phyloP scores from a whole-genome alignment of 2,888 invertebrate species.

The Halictus quadricinctus region DNA sequence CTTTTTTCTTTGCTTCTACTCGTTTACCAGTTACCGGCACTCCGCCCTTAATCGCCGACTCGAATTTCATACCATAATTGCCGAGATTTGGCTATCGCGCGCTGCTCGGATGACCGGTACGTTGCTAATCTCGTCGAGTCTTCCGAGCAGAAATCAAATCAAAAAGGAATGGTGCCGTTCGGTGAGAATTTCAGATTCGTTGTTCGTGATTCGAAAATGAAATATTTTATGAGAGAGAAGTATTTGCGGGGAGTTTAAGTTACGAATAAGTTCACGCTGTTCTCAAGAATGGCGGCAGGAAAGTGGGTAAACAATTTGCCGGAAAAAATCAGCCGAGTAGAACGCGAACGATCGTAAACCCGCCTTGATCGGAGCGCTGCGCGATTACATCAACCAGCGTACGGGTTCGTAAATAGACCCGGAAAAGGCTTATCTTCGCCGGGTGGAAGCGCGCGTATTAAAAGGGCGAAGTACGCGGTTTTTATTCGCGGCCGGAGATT shows the following conservation, averaged over 20 bases:
- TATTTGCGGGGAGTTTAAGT: not conserved
- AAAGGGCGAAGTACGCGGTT: slow-evolving; percentile 41
- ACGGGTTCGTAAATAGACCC: slow-evolving; percentile 26
- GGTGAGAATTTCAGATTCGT: not conserved
- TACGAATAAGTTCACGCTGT: not conserved
- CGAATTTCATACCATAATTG: slow-evolving; percentile 1
- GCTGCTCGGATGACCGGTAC: not conserved
- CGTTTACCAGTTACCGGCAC: not conserved
- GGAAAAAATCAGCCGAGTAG: slow-evolving; percentile 17
- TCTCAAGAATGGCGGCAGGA: not conserved
- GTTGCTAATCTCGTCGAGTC: not conserved
- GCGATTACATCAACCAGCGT: slow-evolving; percentile 30
- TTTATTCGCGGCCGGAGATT: slow-evolving; percentile 49
- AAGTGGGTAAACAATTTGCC: not conserved
- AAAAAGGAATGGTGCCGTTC: not conserved
- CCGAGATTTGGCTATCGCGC: not conserved
- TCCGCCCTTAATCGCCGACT: not conserved
- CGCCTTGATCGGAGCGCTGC: not conserved
- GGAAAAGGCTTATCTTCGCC: slow-evolving; percentile 36
- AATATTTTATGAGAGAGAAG: not conserved
- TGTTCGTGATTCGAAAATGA: not conserved
- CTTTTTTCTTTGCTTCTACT: not conserved
- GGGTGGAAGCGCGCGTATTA: slow-evolving; percentile 34
- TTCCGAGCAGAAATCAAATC: not conserved
- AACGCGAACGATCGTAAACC: not conserved